Conservation (phyloP, 2,797 vertebrate species). For the Malurus splendens region DNA sequence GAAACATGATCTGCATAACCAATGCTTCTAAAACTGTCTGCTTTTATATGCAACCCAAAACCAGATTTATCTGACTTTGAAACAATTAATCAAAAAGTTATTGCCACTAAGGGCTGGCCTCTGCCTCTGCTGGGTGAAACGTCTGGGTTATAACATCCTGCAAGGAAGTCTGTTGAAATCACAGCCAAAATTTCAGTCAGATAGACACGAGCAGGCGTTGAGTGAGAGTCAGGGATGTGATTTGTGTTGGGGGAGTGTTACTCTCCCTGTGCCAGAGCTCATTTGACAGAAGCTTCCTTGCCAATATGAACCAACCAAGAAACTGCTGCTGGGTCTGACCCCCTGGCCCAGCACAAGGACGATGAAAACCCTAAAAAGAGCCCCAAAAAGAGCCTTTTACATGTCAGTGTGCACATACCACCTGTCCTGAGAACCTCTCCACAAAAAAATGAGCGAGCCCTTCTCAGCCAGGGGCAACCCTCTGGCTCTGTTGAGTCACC, state of each 20-base stretch:
- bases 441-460: background rate
- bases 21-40: background rate
- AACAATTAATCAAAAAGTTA: background rate
- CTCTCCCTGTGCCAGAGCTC: background rate
- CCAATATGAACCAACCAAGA: background rate
- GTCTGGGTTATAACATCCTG: background rate
- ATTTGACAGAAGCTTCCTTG: background rate
- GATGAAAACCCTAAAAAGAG: background rate
- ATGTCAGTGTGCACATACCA: background rate
- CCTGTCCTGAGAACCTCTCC: background rate
- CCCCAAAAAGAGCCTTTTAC: background rate
- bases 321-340: background rate
- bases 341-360: background rate
- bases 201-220: fast-evolving
- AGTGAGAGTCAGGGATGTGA: background rate
- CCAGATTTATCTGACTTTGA: background rate
- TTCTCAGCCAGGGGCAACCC: background rate
- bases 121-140: background rate
- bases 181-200: background rate
- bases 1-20: background rate
- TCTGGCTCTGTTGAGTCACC: background rate
- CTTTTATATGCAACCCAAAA: background rate
- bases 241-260: background rate
- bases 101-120: background rate
- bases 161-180: background rate